phyloP scores from a whole-genome alignment of 1,140 invertebrate genomes.

The Diprion similis region DNA sequence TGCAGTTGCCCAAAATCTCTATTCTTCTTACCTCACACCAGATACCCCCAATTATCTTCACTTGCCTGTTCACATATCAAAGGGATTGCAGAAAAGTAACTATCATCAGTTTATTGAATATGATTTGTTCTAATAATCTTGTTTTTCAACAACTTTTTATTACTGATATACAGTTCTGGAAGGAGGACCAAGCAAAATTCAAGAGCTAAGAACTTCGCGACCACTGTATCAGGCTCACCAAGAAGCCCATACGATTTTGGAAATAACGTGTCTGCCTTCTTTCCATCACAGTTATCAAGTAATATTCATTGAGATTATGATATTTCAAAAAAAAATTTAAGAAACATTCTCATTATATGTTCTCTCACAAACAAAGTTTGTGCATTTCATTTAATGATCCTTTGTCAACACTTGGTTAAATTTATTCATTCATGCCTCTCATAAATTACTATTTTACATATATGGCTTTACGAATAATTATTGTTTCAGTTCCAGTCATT shows the following conservation, averaged over 20 bases:
- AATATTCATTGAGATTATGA: conserved; percentile 36
- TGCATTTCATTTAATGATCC: too few relatives aligned
- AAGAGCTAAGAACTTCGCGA: conserved; percentile 78
- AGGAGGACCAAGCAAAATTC: conserved; percentile 69
- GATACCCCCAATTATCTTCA: conserved; percentile 72
- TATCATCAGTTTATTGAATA: conserved; percentile 9
- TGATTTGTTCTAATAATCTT: conserved; percentile 6
- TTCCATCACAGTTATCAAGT: conserved; percentile 88
- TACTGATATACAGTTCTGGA: conserved; percentile 64
- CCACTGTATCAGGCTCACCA: conserved; percentile 85
- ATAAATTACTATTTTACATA: too few relatives aligned
- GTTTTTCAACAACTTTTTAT: conserved; percentile 31
- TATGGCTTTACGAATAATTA: too few relatives aligned
- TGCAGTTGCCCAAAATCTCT: conserved; percentile 73
- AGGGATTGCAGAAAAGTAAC: conserved; percentile 68
- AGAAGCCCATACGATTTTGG: conserved; percentile 77
- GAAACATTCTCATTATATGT: background rate
- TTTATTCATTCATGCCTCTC: too few relatives aligned
- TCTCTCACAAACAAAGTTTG: too few relatives aligned
- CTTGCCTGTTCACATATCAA: conserved; percentile 70
- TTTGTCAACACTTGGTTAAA: too few relatives aligned
- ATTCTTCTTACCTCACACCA: conserved; percentile 72
- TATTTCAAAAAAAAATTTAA: background rate
- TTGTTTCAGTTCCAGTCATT: too few relatives aligned
- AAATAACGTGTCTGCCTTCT: conserved; percentile 77